Evolutionary conservation across 2,113 vertebrate genomes (phyloP).

Genomic region (Oryzias javanicus): DNA sequence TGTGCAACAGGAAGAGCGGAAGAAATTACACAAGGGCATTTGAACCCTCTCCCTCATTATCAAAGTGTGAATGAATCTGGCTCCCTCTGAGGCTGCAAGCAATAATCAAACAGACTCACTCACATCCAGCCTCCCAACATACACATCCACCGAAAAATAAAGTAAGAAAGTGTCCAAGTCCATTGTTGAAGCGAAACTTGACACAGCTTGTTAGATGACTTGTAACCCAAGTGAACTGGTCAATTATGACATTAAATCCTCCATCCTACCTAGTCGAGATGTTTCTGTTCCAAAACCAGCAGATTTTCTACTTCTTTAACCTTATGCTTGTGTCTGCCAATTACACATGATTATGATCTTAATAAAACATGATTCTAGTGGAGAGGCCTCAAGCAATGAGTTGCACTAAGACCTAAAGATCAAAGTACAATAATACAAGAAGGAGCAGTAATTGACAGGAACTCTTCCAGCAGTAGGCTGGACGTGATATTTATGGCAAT

Average conservation of each 20-base stretch:
- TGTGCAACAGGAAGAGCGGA: constrained; percentile 64
- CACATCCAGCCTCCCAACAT: constrained; percentile 14
- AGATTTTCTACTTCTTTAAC: constrained; percentile 37
- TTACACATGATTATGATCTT: constrained; percentile 55
- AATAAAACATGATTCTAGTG: constrained; percentile 50
- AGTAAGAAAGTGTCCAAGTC: constrained; percentile 13
- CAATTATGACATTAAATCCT: constrained; percentile 6
- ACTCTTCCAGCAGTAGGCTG: constrained; percentile 51
- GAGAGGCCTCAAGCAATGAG: constrained; percentile 48
- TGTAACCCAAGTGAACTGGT: constrained; percentile 5
- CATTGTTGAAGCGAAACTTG: constrained; percentile 12
- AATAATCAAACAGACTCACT: constrained; percentile 72
- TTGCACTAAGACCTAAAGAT: constrained; percentile 61
- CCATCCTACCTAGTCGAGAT: constrained; percentile 1
- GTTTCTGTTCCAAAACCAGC: constrained; percentile 13
- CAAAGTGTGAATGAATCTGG: constrained; percentile 73
- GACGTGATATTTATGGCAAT: constrained; percentile 64
- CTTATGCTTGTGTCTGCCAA: constrained; percentile 45
- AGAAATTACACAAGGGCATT: constrained; percentile 74
- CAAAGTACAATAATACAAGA: constrained; percentile 64
- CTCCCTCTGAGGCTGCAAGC: constrained; percentile 67
- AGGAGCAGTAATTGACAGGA: constrained; percentile 61
- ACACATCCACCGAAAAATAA: constrained; percentile 19
- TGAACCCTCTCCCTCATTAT: constrained; percentile 75
- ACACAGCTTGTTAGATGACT: constrained; percentile 25